Base-by-base conservation (phyloP, 2,888 invertebrate genomes). In the Agonopterix heracliana region DNA sequence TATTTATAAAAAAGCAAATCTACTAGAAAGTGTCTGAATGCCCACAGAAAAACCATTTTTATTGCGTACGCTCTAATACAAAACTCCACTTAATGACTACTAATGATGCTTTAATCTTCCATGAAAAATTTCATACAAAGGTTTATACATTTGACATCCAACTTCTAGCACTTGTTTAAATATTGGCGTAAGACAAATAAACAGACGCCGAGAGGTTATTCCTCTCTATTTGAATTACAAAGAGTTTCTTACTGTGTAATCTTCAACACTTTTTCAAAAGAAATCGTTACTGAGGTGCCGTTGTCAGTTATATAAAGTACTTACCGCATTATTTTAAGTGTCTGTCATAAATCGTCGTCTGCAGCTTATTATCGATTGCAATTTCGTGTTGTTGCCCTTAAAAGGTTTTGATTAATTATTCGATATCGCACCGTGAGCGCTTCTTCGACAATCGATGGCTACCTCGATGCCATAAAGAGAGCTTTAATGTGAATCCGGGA, bases 381-480 rank as follows among this genome's bases (percentile, higher is more conserved):
- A 74, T 75, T 74, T 70, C 64, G 65, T 63, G 65, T 66, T 65
- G 59, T 56, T 53, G 48, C 41, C 79, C 79, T 60, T 81, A 75
- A 70, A 80, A 59, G 79, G 65, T 46, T 52, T 60, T 73, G 79
- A 81, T 81, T 81, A 82, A 83, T 82, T 71, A 71, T 66, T 54
- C 52, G 74, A 79, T 79, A 76, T 71, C 61, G 65, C 59, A 61
- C 60, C 56, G 71, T 57, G 56, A 54, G 59, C 56, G 65, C 67
- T 68, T 74, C 71, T 70, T 72, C 68, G 58, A 61, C 70, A 71
- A 71, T 71, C 71, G 67, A 70, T 71, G 68, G 64, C 56, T 63
- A 63, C 68, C 64, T 11, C 26, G 26, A 26, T 26, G 26, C 26
- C 26, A 5, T 26, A 26, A 26, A 26, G 26, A 26, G 26, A 44